Conservation (phyloP, 1,140 invertebrate species). For the Drosophila obscura region DNA sequence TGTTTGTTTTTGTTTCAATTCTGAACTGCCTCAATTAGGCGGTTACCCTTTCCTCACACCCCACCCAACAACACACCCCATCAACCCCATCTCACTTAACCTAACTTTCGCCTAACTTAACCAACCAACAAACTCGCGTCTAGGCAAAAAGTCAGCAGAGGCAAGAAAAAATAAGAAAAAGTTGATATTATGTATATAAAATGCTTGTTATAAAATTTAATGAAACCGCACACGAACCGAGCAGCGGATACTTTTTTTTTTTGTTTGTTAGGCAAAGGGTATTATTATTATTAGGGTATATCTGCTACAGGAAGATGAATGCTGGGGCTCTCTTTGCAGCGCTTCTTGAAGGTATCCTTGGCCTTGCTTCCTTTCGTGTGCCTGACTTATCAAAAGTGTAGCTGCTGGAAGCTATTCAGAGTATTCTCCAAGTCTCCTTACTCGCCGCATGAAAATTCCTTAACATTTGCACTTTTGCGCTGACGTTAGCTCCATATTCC, state of each 20-base stretch:
- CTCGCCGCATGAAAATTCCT: background rate
- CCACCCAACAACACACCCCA: background rate
- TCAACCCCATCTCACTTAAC: conserved; percentile 16
- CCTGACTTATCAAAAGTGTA: background rate
- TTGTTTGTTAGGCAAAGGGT: background rate
- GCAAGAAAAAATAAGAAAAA: conserved; percentile 38
- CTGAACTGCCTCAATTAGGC: conserved; percentile 70
- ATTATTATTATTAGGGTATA: background rate
- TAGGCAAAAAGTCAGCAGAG: conserved; percentile 28
- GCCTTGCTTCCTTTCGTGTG: too few species aligned
- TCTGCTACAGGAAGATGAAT: background rate
- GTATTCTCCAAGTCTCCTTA: conserved; percentile 2
- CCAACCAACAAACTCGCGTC: conserved; percentile 40
- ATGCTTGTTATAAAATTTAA: conserved; percentile 79
- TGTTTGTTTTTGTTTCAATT: conserved; percentile 56
- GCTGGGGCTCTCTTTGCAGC: too few species aligned
- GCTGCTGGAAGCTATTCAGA: background rate
- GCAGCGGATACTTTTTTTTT: conserved; percentile 44
- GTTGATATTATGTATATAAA: conserved; percentile 59
- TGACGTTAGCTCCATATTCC: conserved; percentile 60
- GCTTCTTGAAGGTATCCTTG: too few species aligned
- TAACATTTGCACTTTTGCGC: conserved; percentile 36
- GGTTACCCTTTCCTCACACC: conserved; percentile 28
- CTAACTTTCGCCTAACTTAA: conserved; percentile 42
- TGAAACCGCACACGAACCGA: conserved; percentile 68